These are phyloP conservation scores for Furnarius figulus DNA, from an alignment of 2,113 vertebrate genomes.

Conservation along the genomic window DNA sequence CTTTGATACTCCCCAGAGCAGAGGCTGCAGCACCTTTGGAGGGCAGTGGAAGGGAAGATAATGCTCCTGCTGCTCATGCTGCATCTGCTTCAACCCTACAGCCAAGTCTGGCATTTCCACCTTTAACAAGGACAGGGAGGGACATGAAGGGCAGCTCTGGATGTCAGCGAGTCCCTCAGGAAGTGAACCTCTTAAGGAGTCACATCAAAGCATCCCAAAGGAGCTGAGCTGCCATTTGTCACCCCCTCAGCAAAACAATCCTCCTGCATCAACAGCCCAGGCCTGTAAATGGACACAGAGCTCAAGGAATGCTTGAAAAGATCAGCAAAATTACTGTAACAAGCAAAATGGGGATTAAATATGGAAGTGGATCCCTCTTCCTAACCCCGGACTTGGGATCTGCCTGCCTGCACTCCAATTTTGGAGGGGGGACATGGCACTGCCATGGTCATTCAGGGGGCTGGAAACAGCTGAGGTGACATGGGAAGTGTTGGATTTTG, in stretches of 20 bases:
- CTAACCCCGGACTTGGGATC: rapidly evolving
- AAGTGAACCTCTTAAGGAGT: neutral
- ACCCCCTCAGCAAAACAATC: neutral
- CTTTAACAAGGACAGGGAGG: neutral
- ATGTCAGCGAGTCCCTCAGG: rapidly evolving
- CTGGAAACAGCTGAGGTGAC: neutral
- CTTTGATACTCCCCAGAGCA: neutral
- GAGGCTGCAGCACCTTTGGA: neutral
- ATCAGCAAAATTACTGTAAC: neutral
- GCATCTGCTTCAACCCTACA: neutral
- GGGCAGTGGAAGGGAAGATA: neutral
- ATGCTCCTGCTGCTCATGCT: too few species aligned
- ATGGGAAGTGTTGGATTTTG: rapidly evolving
- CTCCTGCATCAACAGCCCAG: neutral
- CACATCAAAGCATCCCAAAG: neutral
- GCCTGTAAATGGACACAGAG: neutral
- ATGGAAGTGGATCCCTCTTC: neutral
- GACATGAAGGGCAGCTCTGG: neutral
- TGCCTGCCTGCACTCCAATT: neutral
- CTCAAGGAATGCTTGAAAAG: neutral
- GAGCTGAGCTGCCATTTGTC: neutral
- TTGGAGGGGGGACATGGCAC: too few species aligned
- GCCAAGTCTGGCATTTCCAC: neutral
- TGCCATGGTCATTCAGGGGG: neutral
- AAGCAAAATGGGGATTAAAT: neutral